Evolutionary conservation across 1,140 invertebrate genomes (phyloP), one percentile per base, ranked within the genome.

Genomic region (Zaprionus capensis): DNA sequence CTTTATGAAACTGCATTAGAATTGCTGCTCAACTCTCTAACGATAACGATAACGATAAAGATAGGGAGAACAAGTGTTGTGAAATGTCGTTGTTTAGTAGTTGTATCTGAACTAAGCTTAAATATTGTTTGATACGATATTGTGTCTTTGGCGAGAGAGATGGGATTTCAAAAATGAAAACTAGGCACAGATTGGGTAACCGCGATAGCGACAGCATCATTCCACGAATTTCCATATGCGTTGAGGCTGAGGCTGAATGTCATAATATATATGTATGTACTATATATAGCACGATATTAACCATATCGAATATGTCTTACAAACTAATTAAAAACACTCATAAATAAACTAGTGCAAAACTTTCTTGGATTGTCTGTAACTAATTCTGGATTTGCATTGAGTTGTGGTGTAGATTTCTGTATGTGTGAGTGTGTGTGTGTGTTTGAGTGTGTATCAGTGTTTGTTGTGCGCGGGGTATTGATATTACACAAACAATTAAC

Each of bases 131-230:
- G 31, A 34, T 55, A 28, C 69, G 31, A 34, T 55, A 28, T 49
- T 66, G 70, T 57, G 41, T 24, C 56, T 64, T 80, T 80, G 67
- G 67, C 36, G 57, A 57, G 26, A 55, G 64, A 55, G 64, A 71
- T 83, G 70, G 69, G 56, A 58, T 64, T 85, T 82, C 69, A 76
- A 74, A 83, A 87, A 84, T 88, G 76, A 84, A 78, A 77, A 73
- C 72, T 78, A 91, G 81, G 92, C 91, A 92, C 92, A 92, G 92
- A 92, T 92, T 92, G 92, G 92, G 92, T 91, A 83, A 92, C 92
- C 92, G 92, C 92, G 92, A 92, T 92, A 92, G 92, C 92, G 92
- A 92, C 90, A 91, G 85, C 84, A 91, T 91, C 90, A 91, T 92
- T 92, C 82, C 91, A 91, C 91, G 86, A 91, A 87, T 86, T 71